A percentile compares a stretch with the other conserved stretches of the same genome.
Evolutionary conservation across 2,888 invertebrate species (phyloP).

Genomic region (Limnephilus auricula): DNA sequence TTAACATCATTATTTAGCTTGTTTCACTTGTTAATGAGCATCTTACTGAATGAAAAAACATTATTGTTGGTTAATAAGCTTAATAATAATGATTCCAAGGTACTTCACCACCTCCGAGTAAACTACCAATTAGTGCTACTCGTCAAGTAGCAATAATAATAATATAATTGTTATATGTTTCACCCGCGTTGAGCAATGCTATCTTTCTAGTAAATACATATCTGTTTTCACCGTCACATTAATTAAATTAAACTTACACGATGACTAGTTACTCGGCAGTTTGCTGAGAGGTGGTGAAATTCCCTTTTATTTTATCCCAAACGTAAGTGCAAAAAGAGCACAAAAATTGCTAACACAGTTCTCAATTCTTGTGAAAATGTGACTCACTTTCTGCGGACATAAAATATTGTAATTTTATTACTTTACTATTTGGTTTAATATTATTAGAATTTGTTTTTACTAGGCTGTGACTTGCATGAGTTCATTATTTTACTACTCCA

Average conservation of each 20-base stretch:
- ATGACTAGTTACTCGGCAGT: no score
- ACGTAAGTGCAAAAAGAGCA: background rate
- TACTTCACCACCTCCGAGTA: no score
- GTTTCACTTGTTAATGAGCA: slow-evolving; percentile 20
- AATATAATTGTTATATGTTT: no score
- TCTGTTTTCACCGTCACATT: no score
- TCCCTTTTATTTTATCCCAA: background rate
- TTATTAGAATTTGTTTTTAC: background rate
- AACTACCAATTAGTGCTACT: no score
- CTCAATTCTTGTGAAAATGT: background rate
- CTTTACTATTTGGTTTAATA: background rate
- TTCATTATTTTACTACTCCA: background rate
- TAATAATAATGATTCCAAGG: no score
- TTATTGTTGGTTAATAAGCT: no score
- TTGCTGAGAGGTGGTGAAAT: no score
- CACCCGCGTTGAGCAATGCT: no score
- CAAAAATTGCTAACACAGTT: background rate
- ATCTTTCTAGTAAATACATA: no score
- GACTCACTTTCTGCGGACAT: background rate
- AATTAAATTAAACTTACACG: no score
- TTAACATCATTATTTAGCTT: background rate
- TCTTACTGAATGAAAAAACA: background rate
- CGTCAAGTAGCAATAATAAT: no score
- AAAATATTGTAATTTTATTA: background rate
- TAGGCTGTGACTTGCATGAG: background rate